Percentiles rank a stretch among this genome's conserved stretches.
phyloP scores from a whole-genome alignment of 2,113 vertebrate genomes.

The Rhynchomys soricoides region DNA sequence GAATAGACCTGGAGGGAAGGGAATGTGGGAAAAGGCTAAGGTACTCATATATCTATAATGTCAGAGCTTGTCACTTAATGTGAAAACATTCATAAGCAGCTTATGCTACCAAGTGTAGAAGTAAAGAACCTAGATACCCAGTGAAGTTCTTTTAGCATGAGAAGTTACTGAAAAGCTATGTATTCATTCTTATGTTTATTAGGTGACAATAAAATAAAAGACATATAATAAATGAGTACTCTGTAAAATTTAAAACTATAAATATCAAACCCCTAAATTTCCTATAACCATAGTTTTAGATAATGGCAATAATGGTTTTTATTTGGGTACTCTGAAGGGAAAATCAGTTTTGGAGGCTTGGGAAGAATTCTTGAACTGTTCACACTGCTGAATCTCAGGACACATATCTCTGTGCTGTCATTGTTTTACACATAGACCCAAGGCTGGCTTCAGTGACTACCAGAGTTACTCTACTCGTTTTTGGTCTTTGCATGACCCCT shows the following conservation, averaged over 20 bases:
- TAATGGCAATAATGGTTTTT: background rate
- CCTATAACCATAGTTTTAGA: background rate
- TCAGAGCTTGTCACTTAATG: background rate
- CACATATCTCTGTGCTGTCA: background rate
- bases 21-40: background rate
- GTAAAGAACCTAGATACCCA: background rate
- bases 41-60: background rate
- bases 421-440: background rate
- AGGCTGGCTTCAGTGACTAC: background rate
- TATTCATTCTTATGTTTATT: slow-evolving; percentile 30
- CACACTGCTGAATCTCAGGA: background rate
- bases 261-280: background rate
- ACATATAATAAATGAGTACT: background rate
- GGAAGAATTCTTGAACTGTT: background rate
- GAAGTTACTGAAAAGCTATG: background rate
- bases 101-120: background rate
- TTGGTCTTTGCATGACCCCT: background rate
- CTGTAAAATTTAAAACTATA: slow-evolving; percentile 8
- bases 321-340: background rate
- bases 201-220: background rate
- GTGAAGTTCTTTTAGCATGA: background rate
- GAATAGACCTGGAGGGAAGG: background rate
- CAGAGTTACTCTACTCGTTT: background rate
- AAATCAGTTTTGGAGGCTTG: background rate
- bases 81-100: background rate